These are phyloP conservation scores for Ochropleura leucogaster DNA, from an alignment of 2,888 invertebrate species.

Conservation along the genomic window DNA sequence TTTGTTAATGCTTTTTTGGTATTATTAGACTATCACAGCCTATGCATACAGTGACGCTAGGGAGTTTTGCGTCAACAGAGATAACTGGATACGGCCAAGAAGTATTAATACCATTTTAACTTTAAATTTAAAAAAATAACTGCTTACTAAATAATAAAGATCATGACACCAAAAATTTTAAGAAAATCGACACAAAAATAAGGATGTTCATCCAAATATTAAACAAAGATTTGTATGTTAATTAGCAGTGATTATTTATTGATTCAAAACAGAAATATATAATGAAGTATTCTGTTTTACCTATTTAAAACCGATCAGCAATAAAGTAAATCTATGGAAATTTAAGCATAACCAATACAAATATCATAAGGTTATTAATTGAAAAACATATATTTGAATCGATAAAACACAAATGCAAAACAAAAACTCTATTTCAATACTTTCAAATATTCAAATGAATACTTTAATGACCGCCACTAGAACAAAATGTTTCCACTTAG, in stretches of 20 bases:
- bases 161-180: not conserved
- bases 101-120: not conserved
- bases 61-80: not conserved
- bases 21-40: conserved; percentile 18
- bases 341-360: conserved; percentile 2
- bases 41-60: conserved; percentile 10
- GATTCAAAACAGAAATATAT: conserved; percentile 16
- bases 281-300: not conserved
- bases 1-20: conserved; percentile 18
- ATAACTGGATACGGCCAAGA: not conserved
- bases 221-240: conserved; percentile 18
- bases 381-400: not conserved
- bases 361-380: conserved; percentile 1
- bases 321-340: conserved; percentile 11
- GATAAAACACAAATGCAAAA: conserved; percentile 16
- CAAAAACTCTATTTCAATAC: conserved; percentile 3
- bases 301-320: not conserved
- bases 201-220: not conserved
- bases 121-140: not conserved
- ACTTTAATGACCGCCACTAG: conserved; percentile 35
- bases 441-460: conserved; percentile 54
- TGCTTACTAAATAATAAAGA: not conserved
- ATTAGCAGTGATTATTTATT: conserved; percentile 3
- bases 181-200: not conserved
- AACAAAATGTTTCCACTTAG: conserved; percentile 31